phyloP scores from a whole-genome alignment of 2,113 vertebrate genomes.

The Cochlearius cochlearius region DNA sequence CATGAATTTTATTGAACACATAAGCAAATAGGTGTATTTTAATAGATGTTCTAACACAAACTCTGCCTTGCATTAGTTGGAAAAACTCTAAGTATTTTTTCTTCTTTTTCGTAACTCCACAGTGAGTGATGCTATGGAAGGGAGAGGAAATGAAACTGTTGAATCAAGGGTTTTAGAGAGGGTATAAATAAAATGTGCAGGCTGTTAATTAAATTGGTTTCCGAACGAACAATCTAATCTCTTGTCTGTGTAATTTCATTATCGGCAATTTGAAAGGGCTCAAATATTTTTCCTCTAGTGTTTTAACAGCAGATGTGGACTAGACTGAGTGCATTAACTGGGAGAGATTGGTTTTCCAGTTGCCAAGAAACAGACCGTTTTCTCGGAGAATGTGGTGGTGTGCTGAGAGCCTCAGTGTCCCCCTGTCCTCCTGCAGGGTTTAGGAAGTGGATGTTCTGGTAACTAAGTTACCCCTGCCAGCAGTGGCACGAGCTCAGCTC shows the following conservation, averaged over 20 bases:
- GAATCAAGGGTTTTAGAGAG: slow-evolving; percentile 8
- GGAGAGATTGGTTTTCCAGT: slow-evolving; percentile 70
- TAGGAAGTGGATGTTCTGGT: slow-evolving; percentile 18
- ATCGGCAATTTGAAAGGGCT: slow-evolving; percentile 36
- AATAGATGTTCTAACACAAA: not conserved
- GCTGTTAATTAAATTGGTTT: slow-evolving; percentile 55
- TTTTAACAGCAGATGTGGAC: slow-evolving; percentile 65
- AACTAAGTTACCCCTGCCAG: not conserved
- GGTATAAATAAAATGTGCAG: not conserved
- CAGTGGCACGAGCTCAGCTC: not conserved
- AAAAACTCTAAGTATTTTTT: not conserved
- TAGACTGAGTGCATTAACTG: slow-evolving; percentile 62
- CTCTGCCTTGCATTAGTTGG: not conserved
- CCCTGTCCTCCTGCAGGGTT: slow-evolving; percentile 39
- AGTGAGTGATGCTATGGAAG: not conserved
- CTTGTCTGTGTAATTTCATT: slow-evolving; percentile 40
- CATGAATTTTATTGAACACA: not conserved
- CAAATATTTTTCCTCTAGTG: slow-evolving; percentile 44
- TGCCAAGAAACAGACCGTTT: slow-evolving; percentile 71
- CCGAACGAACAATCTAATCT: slow-evolving; percentile 46
- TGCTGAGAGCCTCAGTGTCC: slow-evolving; percentile 35
- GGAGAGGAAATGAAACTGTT: not conserved
- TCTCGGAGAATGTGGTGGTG: slow-evolving; percentile 56
- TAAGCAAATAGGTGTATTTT: not conserved
- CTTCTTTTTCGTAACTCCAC: not conserved